Evolutionary conservation across 2,113 vertebrate genomes (phyloP).

Genomic region (Psophia crepitans): DNA sequence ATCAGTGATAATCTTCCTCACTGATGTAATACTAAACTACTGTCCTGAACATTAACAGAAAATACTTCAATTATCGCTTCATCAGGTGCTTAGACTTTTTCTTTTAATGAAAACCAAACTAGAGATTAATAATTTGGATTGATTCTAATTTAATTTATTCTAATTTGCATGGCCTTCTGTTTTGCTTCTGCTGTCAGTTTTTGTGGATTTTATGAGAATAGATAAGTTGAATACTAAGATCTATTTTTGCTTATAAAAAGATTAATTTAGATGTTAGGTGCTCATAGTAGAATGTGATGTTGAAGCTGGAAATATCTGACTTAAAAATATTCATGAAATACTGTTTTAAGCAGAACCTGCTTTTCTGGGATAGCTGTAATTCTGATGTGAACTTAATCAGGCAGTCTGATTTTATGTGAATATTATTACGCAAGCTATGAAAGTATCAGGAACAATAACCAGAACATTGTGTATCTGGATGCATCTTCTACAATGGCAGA

Average conservation of each 20-base stretch:
- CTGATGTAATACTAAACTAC: neutral
- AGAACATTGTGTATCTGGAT: neutral
- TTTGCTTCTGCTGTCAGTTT: conserved; percentile 36
- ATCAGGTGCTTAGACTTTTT: neutral
- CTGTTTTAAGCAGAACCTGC: neutral
- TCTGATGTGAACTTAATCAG: neutral
- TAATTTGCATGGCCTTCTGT: neutral
- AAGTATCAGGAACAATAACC: neutral
- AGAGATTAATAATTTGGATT: conserved; percentile 7
- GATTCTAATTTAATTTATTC: conserved; percentile 18
- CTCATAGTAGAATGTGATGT: neutral
- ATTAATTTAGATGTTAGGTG: neutral
- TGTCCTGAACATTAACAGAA: conserved; percentile 4
- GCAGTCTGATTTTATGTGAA: neutral
- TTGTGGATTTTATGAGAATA: conserved; percentile 26
- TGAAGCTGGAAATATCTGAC: neutral
- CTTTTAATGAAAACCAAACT: conserved; percentile 2
- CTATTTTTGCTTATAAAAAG: conserved; percentile 24
- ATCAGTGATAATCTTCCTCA: neutral
- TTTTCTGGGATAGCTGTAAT: neutral
- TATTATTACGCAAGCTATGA: neutral
- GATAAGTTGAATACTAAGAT: neutral
- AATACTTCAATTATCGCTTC: neutral
- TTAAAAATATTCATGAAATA: neutral
- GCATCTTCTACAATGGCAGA: neutral